A percentile compares a stretch with the other conserved stretches of the same genome.
Evolutionary conservation across 2,888 invertebrate species (phyloP).

Genomic region (Cancer borealis): DNA sequence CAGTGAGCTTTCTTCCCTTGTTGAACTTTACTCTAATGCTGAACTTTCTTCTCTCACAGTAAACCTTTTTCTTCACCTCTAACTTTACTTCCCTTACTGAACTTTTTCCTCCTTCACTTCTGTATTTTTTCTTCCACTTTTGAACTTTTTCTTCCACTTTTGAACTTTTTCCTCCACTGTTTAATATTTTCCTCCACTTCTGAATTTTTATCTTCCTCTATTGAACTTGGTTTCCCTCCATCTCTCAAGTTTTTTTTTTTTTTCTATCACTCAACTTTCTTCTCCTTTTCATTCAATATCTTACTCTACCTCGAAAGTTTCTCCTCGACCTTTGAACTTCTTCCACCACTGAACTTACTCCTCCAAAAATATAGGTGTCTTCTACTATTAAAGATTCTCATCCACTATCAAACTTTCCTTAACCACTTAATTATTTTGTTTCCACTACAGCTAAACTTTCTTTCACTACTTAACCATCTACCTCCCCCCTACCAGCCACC

Average conservation of each 20-base stretch:
- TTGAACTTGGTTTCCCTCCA: neutral
- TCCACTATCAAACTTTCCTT: too few species aligned
- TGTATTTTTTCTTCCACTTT: too few species aligned
- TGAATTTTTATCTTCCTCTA: neutral
- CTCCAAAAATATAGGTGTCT: neutral
- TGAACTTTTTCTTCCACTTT: neutral
- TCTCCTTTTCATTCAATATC: neutral
- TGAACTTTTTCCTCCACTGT: neutral
- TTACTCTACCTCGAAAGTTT: too few species aligned
- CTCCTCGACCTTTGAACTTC: too few species aligned
- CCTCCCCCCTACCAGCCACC: neutral
- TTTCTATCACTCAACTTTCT: neutral
- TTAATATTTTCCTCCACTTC: neutral
- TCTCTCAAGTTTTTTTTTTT: neutral
- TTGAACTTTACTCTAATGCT: neutral
- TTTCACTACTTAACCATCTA: neutral
- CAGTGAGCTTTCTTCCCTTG: neutral
- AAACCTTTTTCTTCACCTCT: neutral
- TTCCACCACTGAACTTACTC: neutral
- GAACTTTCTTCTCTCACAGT: too few species aligned
- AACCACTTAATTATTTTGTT: neutral
- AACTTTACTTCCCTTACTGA: neutral
- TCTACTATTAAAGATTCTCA: neutral
- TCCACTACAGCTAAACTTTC: neutral
- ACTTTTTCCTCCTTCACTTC: neutral